Evolutionary conservation across 2,888 invertebrate genomes (phyloP).

Genomic region (Taenaris catops): DNA sequence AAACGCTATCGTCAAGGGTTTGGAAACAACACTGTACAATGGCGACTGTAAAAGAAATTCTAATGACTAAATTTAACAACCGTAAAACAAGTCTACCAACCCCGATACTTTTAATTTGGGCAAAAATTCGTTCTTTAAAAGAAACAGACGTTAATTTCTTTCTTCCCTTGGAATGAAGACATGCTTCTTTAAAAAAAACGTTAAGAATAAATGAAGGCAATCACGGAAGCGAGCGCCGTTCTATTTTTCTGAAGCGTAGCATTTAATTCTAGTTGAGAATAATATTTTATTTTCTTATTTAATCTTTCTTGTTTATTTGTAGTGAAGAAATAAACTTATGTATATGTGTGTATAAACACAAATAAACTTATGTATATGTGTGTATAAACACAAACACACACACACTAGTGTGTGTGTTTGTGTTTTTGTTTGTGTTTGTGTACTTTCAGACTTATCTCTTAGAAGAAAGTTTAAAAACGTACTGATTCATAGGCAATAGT

Average conservation of each 20-base stretch:
- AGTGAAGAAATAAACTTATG: too few relatives aligned
- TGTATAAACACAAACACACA: too few relatives aligned
- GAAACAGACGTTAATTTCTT: conserved; percentile 29
- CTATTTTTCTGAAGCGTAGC: conserved; percentile 29
- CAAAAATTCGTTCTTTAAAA: conserved; percentile 21
- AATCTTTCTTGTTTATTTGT: too few relatives aligned
- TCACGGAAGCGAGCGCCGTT: conserved; percentile 28
- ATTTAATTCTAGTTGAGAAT: conserved; percentile 19
- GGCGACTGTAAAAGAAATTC: conserved; percentile 10
- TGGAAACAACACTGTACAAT: not conserved
- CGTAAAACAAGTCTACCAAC: conserved; percentile 21
- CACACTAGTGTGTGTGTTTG: too few relatives aligned
- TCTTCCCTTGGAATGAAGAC: conserved; percentile 25
- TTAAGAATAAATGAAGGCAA: conserved; percentile 44
- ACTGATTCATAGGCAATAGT: too few relatives aligned
- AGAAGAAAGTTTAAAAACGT: too few relatives aligned
- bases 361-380: too few relatives aligned
- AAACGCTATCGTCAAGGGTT: too few relatives aligned
- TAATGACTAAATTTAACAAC: conserved; percentile 21
- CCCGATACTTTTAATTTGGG: conserved; percentile 26
- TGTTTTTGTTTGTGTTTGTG: too few relatives aligned
- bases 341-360: too few relatives aligned
- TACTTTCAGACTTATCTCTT: too few relatives aligned
- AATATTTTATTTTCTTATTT: not conserved
- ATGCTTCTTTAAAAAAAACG: conserved; percentile 31